A percentile compares a stretch with the other conserved stretches of the same genome.
phyloP scores from a whole-genome alignment of 2,888 invertebrate genomes.

The Perizoma flavofasciatum region DNA sequence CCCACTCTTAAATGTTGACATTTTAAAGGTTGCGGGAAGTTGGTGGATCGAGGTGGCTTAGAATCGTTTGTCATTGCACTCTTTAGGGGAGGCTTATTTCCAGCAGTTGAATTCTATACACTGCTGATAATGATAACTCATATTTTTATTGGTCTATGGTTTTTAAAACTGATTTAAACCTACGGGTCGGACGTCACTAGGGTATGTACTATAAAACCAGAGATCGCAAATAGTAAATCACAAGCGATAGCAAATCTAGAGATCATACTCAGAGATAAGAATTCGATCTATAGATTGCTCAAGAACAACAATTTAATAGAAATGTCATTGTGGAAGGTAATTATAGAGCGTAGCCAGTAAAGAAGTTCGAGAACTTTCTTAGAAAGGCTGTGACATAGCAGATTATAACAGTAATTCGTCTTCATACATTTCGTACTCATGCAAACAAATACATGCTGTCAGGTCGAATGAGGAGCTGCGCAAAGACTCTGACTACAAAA shows the following conservation, averaged over 20 bases:
- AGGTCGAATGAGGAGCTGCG: too few relatives aligned
- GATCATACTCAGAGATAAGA: slow-evolving; percentile 38
- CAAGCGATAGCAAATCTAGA: slow-evolving; percentile 30
- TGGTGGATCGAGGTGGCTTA: too few relatives aligned
- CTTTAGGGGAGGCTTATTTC: too few relatives aligned
- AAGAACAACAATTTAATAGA: slow-evolving; percentile 62
- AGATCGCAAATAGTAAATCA: slow-evolving; percentile 25
- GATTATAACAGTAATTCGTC: slow-evolving; percentile 3
- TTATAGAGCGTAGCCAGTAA: slow-evolving; percentile 66
- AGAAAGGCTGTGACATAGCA: slow-evolving; percentile 51
- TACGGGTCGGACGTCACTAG: too few relatives aligned
- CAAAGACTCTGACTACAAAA: too few relatives aligned
- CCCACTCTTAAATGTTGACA: too few relatives aligned
- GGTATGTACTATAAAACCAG: background rate
- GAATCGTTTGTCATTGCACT: too few relatives aligned
- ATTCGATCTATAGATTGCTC: slow-evolving; percentile 51
- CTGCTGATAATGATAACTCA: too few relatives aligned
- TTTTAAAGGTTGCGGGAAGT: too few relatives aligned
- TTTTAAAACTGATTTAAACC: too few relatives aligned
- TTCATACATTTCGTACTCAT: background rate
- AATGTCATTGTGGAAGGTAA: slow-evolving; percentile 71
- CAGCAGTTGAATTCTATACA: too few relatives aligned
- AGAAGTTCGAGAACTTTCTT: slow-evolving; percentile 69
- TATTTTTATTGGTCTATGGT: too few relatives aligned
- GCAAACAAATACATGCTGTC: background rate